Percentiles rank a stretch among this genome's conserved stretches.
Evolutionary conservation across 2,797 vertebrate species (phyloP).

Genomic region (Enteromius thamalakanensis): DNA sequence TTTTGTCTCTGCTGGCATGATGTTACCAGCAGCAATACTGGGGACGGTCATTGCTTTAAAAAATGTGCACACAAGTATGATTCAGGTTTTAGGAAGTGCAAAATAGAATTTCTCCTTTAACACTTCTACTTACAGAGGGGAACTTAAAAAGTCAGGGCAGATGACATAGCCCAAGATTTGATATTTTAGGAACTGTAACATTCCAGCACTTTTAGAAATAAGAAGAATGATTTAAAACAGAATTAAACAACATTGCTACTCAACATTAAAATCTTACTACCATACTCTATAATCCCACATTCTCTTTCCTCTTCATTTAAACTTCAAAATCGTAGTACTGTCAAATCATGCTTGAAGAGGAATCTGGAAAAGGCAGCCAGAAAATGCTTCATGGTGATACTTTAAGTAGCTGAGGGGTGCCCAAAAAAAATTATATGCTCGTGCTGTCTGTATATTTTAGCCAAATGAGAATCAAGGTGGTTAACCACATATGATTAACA

Average conservation of each 20-base stretch:
- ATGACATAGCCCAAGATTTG: not conserved
- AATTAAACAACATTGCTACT: not conserved
- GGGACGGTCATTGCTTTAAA: not conserved
- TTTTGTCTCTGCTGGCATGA: not conserved
- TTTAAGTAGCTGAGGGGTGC: not conserved
- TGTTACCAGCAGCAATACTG: not conserved
- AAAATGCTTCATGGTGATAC: not conserved
- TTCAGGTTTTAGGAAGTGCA: not conserved
- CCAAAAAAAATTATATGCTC: not conserved
- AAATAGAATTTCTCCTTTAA: not conserved
- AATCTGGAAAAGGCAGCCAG: not conserved
- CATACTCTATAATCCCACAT: not conserved
- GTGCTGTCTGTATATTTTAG: not conserved
- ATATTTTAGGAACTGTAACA: not conserved
- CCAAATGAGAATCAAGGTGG: not conserved
- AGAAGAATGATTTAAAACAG: not conserved
- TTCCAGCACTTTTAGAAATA: not conserved
- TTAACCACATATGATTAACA: constrained; percentile 10
- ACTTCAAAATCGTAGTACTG: not conserved
- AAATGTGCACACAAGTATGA: not conserved
- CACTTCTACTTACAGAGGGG: not conserved
- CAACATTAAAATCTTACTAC: not conserved
- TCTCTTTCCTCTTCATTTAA: not conserved
- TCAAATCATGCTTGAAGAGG: not conserved
- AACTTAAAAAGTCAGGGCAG: not conserved